A percentile compares a stretch with the other conserved stretches of the same genome.
Evolutionary conservation across 2,888 invertebrate genomes (phyloP).

Genomic region (Dynastes maya): DNA sequence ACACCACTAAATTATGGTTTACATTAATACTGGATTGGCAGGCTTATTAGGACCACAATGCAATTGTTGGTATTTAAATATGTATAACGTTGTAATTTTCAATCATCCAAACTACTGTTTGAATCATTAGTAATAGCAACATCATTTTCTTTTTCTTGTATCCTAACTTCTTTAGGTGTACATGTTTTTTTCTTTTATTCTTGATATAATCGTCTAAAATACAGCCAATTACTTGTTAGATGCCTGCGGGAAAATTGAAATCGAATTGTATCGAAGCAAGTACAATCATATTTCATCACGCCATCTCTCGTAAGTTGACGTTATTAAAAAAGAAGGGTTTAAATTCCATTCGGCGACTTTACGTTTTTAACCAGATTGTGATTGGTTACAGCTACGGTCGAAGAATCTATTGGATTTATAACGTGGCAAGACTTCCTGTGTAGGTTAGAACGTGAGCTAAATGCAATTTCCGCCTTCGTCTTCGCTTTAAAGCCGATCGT

Average conservation of each 20-base stretch:
- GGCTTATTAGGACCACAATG: too few relatives aligned
- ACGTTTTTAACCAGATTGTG: conserved; percentile 20
- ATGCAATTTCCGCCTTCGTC: conserved; percentile 63
- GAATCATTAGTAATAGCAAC: too few relatives aligned
- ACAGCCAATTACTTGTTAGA: too few relatives aligned
- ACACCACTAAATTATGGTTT: too few relatives aligned
- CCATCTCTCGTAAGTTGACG: conserved; percentile 22
- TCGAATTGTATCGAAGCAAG: too few relatives aligned
- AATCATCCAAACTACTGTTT: too few relatives aligned
- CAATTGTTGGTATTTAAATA: too few relatives aligned
- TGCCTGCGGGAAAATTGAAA: too few relatives aligned
- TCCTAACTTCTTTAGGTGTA: not conserved
- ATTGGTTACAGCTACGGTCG: conserved; percentile 38
- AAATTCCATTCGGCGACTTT: conserved; percentile 4
- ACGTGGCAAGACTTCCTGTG: conserved; percentile 58
- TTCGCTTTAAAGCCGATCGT: conserved; percentile 57
- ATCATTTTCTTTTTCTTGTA: conserved; percentile 2
- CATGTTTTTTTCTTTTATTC: not conserved
- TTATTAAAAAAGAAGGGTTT: conserved; percentile 10
- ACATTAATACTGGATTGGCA: too few relatives aligned
- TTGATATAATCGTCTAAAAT: too few relatives aligned
- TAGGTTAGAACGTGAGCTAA: conserved; percentile 60
- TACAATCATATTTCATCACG: not conserved
- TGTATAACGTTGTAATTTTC: too few relatives aligned
- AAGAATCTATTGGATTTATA: conserved; percentile 41